Evolutionary conservation across 1,140 invertebrate genomes (phyloP).

Genomic region (Ganaspis sp.): DNA sequence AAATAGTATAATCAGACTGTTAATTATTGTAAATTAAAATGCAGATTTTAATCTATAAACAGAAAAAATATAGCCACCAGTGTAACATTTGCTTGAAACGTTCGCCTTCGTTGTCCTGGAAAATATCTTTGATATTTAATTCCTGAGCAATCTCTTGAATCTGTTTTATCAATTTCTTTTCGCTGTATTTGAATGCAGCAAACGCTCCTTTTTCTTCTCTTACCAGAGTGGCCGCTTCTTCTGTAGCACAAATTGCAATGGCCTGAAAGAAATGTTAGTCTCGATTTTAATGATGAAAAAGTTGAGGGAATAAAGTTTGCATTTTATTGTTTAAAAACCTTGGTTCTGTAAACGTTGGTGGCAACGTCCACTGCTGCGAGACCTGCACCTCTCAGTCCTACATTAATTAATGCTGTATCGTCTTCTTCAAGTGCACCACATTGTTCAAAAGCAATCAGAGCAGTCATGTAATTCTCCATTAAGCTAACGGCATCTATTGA

Average conservation of each 20-base stretch:
- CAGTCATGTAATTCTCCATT: constrained; percentile 79
- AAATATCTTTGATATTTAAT: constrained; percentile 78
- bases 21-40: too few relatives aligned
- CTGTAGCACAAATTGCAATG: constrained; percentile 78
- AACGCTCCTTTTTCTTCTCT: constrained; percentile 78
- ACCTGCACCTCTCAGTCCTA: constrained; percentile 79
- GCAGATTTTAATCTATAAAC: too few relatives aligned
- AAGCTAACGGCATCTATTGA: constrained; percentile 75
- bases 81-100: constrained; percentile 77
- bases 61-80: constrained; percentile 75
- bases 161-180: constrained; percentile 76
- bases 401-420: constrained; percentile 78
- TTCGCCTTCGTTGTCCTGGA: constrained; percentile 79
- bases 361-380: constrained; percentile 81
- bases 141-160: constrained; percentile 77
- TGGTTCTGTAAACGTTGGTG: constrained; percentile 79
- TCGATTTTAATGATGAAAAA: constrained; percentile 26
- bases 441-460: constrained; percentile 77
- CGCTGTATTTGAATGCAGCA: constrained; percentile 77
- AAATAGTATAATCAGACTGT: too few relatives aligned
- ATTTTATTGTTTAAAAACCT: constrained; percentile 68
- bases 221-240: constrained; percentile 77
- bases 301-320: neutral
- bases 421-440: constrained; percentile 76
- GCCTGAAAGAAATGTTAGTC: constrained; percentile 73